Conservation (phyloP, 2,113 vertebrate genomes). For the Scatophagus argus region DNA sequence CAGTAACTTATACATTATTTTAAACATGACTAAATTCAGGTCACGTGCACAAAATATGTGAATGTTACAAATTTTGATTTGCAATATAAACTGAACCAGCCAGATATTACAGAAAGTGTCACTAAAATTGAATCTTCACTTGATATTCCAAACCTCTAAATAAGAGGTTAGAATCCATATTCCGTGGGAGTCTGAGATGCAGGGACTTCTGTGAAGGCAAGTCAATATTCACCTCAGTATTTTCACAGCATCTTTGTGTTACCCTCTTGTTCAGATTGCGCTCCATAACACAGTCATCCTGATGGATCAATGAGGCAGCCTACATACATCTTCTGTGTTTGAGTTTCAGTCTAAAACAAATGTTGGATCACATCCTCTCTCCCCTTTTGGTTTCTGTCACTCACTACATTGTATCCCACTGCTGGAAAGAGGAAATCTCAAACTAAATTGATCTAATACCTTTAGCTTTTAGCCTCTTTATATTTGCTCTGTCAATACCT, state of each 20-base stretch:
- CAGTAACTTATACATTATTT: neutral
- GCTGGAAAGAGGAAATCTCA: constrained; percentile 9
- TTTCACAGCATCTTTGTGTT: constrained; percentile 1
- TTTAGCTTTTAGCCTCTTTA: constrained; percentile 19
- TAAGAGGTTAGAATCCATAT: constrained; percentile 45
- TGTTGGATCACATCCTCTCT: constrained; percentile 10
- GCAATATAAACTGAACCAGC: neutral
- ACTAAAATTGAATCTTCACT: neutral
- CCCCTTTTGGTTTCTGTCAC: neutral
- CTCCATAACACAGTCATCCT: neutral
- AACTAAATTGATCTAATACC: constrained; percentile 32
- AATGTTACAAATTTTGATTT: no score
- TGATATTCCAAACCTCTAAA: neutral
- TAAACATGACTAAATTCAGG: neutral
- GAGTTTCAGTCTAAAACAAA: neutral
- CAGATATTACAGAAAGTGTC: neutral
- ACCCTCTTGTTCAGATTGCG: constrained; percentile 10
- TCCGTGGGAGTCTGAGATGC: constrained; percentile 45
- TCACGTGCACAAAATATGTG: neutral
- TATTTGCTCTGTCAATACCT: constrained; percentile 23
- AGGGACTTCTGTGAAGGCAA: constrained; percentile 1
- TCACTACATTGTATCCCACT: neutral
- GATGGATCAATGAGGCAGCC: constrained; percentile 13
- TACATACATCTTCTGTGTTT: constrained; percentile 20
- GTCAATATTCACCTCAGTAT: constrained; percentile 36